These are phyloP conservation scores for Hypomesus transpacificus DNA, from an alignment of 2,113 vertebrate genomes.

Conservation along the genomic window DNA sequence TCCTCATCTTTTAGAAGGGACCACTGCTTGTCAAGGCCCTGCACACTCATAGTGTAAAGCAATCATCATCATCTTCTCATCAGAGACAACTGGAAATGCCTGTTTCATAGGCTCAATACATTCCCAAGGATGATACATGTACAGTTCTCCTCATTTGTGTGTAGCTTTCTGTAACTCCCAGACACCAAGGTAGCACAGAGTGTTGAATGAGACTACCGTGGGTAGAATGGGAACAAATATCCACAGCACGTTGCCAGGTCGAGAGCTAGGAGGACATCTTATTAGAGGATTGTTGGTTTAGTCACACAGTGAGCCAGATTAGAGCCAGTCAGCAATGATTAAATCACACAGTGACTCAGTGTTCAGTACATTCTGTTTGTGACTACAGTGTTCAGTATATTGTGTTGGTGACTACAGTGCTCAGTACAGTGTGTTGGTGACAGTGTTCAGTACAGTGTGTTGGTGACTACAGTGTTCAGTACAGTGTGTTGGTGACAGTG, in stretches of 20 bases:
- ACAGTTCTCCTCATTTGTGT: slow-evolving; percentile 9
- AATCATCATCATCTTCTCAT: slow-evolving; percentile 27
- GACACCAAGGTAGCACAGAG: too few relatives aligned
- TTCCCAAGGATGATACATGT: slow-evolving; percentile 31
- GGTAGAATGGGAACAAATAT: too few relatives aligned
- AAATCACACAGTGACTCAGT: too few relatives aligned
- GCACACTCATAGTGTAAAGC: slow-evolving; percentile 43
- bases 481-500: too few relatives aligned
- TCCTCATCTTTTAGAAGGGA: slow-evolving; percentile 40
- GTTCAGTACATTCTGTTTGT: neutral
- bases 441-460: too few relatives aligned
- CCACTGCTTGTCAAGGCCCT: slow-evolving; percentile 30
- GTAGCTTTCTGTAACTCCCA: slow-evolving; percentile 23
- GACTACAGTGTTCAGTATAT: neutral
- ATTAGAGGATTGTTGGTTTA: too few relatives aligned
- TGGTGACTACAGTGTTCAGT: too few relatives aligned
- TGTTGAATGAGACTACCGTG: too few relatives aligned
- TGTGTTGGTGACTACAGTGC: neutral
- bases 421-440: neutral
- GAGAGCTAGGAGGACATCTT: too few relatives aligned
- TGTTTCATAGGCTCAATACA: slow-evolving; percentile 38
- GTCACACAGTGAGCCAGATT: too few relatives aligned
- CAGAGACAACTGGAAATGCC: slow-evolving; percentile 40
- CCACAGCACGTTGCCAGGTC: too few relatives aligned
- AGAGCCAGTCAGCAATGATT: too few relatives aligned